Conservation (phyloP, 2,113 vertebrate species). For the Anguilla japonica region DNA sequence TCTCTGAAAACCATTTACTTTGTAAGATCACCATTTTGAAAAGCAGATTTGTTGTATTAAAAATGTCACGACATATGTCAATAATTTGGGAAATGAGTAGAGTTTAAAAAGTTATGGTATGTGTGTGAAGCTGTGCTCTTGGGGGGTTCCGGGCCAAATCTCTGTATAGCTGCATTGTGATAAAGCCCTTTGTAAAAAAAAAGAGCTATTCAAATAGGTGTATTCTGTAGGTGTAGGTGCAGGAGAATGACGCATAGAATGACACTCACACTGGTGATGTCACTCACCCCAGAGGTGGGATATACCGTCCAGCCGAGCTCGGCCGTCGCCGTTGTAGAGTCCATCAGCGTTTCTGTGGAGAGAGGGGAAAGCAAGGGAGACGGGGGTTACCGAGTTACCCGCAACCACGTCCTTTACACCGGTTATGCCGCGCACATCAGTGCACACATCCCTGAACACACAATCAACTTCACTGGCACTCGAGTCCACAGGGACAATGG, state of each 20-base stretch:
- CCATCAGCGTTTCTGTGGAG: conserved; percentile 90
- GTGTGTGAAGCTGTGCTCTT: not conserved
- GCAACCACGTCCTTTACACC: not conserved
- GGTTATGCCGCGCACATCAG: not conserved
- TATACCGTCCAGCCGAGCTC: conserved; percentile 96
- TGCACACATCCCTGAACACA: not conserved
- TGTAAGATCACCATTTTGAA: not conserved
- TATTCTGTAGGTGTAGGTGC: not conserved
- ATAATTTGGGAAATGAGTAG: not conserved
- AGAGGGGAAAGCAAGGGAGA: conserved; percentile 31
- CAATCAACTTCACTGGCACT: not conserved
- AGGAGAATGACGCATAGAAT: not conserved
- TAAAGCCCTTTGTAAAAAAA: too few relatives aligned
- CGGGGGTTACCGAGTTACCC: conserved; percentile 33
- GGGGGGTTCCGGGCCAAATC: too few relatives aligned
- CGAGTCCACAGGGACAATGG: too few relatives aligned
- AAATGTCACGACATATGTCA: not conserved
- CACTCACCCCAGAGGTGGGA: conserved; percentile 88
- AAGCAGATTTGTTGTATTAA: not conserved
- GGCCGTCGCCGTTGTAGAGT: conserved; percentile 95
- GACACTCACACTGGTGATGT: conserved; percentile 73
- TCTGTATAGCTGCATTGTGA: too few relatives aligned
- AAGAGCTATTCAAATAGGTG: too few relatives aligned
- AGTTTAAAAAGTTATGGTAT: not conserved
- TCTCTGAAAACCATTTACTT: too few relatives aligned